Percentiles rank a stretch among this genome's conserved stretches.
Conservation (phyloP, 1,140 invertebrate genomes). For the Saccostrea echinata region DNA sequence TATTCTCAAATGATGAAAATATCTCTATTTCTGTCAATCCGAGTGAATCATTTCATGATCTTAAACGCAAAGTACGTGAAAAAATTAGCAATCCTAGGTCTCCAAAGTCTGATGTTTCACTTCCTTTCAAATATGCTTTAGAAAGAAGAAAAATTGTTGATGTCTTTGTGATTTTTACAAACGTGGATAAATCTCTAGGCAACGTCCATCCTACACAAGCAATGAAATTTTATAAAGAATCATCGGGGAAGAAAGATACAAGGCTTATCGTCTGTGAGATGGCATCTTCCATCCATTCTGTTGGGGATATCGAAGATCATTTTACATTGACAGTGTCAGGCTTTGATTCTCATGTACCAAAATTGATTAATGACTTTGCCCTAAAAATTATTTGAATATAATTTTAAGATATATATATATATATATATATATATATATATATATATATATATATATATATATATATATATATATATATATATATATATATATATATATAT, state of each 20-base stretch:
- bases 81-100: too few relatives aligned
- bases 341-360: slow-evolving; percentile 84
- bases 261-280: slow-evolving; percentile 82
- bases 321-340: slow-evolving; percentile 84
- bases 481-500: too few relatives aligned
- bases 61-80: not conserved
- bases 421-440: too few relatives aligned
- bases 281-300: slow-evolving; percentile 77
- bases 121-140: slow-evolving; percentile 84
- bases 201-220: slow-evolving; percentile 65
- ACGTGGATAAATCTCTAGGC: slow-evolving; percentile 66
- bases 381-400: not conserved
- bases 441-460: too few relatives aligned
- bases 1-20: slow-evolving; percentile 62
- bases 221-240: slow-evolving; percentile 64
- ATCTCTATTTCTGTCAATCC: not conserved
- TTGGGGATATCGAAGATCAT: slow-evolving; percentile 81
- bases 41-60: not conserved
- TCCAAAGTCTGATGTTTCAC: slow-evolving; percentile 74
- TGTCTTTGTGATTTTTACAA: slow-evolving; percentile 74
- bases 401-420: too few relatives aligned
- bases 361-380: slow-evolving; percentile 79
- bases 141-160: slow-evolving; percentile 79
- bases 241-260: slow-evolving; percentile 71
- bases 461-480: too few relatives aligned